Conservation (phyloP, 2,888 invertebrate genomes). For the Drosophila lacicola region DNA sequence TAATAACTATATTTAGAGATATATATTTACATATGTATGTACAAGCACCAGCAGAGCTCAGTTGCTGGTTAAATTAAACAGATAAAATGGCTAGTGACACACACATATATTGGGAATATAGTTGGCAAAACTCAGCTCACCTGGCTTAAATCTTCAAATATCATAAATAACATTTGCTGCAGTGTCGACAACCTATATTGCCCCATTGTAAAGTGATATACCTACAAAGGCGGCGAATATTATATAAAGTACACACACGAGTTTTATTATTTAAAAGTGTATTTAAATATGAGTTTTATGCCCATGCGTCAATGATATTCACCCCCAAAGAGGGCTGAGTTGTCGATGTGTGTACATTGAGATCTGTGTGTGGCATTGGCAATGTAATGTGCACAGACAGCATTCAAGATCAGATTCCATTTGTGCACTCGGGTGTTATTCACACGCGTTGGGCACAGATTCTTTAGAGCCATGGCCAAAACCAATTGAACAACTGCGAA, state of each 20-base stretch:
- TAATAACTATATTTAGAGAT: not conserved
- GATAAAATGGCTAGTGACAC: conserved; percentile 5
- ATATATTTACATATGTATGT: conserved; percentile 14
- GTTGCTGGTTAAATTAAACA: not conserved
- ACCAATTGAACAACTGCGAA: conserved; percentile 30
- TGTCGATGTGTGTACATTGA: not conserved
- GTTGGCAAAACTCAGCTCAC: conserved; percentile 34
- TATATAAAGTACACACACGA: not conserved
- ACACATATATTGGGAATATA: not conserved
- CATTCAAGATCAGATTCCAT: conserved; percentile 43
- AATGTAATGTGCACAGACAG: conserved; percentile 22
- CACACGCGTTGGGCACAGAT: conserved; percentile 43
- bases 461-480: conserved; percentile 50
- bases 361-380: conserved; percentile 44
- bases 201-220: conserved; percentile 28
- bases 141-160: conserved; percentile 46
- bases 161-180: conserved; percentile 29
- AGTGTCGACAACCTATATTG: conserved; percentile 39
- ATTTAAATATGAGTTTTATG: not conserved
- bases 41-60: conserved; percentile 2
- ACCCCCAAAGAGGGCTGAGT: too few species aligned
- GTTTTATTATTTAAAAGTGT: not conserved
- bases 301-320: too few species aligned
- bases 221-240: conserved; percentile 32
- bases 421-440: conserved; percentile 30